These are phyloP conservation scores for Orthonevra nobilis DNA, from an alignment of 2,888 invertebrate genomes.

Conservation along the genomic window DNA sequence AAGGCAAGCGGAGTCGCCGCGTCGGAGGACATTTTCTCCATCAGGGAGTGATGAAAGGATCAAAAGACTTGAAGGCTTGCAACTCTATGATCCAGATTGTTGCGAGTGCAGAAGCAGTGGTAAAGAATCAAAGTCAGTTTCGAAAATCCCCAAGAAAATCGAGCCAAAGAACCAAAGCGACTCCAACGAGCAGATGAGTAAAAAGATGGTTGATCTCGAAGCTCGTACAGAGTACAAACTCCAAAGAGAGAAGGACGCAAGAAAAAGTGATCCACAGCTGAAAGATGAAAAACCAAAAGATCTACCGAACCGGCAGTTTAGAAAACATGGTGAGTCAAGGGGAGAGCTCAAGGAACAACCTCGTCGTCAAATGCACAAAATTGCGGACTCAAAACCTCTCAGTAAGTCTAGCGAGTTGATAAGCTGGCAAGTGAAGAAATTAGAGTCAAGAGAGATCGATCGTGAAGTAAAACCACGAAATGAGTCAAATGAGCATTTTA, in stretches of 20 bases:
- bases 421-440: slow-evolving; percentile 34
- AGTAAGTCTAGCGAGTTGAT: slow-evolving; percentile 28
- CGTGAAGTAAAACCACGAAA: slow-evolving; percentile 48
- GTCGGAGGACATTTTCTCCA: slow-evolving; percentile 62
- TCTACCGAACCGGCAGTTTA: background rate
- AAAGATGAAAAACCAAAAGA: slow-evolving; percentile 22
- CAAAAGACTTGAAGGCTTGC: slow-evolving; percentile 39
- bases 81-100: slow-evolving; percentile 50
- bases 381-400: background rate
- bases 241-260: too few relatives aligned
- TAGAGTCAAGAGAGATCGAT: too few relatives aligned
- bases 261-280: too few relatives aligned
- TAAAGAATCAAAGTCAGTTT: slow-evolving; percentile 41
- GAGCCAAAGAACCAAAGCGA: slow-evolving; percentile 13
- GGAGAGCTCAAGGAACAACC: background rate
- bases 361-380: slow-evolving; percentile 5
- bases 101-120: slow-evolving; percentile 62
- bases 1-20: slow-evolving; percentile 56
- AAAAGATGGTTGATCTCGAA: slow-evolving; percentile 26
- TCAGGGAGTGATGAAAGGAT: slow-evolving; percentile 61
- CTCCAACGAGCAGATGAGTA: slow-evolving; percentile 1
- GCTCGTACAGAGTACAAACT: slow-evolving; percentile 10
- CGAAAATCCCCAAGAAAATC: slow-evolving; percentile 41
- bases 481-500: slow-evolving; percentile 73
- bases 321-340: slow-evolving; percentile 19